These are phyloP conservation scores for Cliona cf. orientalis DNA, from an alignment of 37 sponge, comb jelly and placozoan genomes.

Conservation along the genomic window DNA sequence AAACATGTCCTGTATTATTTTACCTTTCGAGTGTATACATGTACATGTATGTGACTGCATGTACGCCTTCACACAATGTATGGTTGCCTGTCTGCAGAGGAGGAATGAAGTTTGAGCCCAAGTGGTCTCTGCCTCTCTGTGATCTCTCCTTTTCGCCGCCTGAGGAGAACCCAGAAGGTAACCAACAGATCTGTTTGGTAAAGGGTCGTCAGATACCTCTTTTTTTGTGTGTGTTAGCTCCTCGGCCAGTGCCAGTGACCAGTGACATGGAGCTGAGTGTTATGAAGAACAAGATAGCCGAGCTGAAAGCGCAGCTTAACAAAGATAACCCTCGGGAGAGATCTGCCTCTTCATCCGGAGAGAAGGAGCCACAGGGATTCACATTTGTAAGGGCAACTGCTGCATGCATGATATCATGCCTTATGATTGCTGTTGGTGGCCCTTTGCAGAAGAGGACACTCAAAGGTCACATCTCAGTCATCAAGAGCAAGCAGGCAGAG, in stretches of 20 bases:
- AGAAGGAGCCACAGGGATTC: too few relatives aligned
- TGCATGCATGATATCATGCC: background rate
- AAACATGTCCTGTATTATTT: background rate
- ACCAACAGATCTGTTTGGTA: background rate
- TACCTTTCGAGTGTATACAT: background rate
- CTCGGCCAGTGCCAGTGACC: conserved; percentile 73
- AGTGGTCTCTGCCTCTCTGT: conserved; percentile 83
- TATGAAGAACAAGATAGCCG: conserved; percentile 78
- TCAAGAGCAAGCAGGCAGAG: conserved; percentile 38
- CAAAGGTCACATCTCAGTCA: conserved; percentile 21
- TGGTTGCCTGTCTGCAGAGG: conserved; percentile 38
- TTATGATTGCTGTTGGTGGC: background rate
- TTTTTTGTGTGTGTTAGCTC: background rate
- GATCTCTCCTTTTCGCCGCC: conserved; percentile 68
- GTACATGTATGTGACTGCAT: background rate
- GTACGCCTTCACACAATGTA: background rate
- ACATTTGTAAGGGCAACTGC: background rate
- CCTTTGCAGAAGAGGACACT: background rate
- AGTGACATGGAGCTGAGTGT: conserved; percentile 76
- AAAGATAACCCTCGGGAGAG: conserved; percentile 19
- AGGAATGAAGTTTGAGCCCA: conserved; percentile 75
- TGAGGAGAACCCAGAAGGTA: conserved; percentile 46
- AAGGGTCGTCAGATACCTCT: background rate
- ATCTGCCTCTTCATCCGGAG: conserved; percentile 15
- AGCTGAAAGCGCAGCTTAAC: conserved; percentile 68